These are phyloP conservation scores for Hydropsyche betteni DNA, from an alignment of 2,888 invertebrate genomes.

Conservation along the genomic window DNA sequence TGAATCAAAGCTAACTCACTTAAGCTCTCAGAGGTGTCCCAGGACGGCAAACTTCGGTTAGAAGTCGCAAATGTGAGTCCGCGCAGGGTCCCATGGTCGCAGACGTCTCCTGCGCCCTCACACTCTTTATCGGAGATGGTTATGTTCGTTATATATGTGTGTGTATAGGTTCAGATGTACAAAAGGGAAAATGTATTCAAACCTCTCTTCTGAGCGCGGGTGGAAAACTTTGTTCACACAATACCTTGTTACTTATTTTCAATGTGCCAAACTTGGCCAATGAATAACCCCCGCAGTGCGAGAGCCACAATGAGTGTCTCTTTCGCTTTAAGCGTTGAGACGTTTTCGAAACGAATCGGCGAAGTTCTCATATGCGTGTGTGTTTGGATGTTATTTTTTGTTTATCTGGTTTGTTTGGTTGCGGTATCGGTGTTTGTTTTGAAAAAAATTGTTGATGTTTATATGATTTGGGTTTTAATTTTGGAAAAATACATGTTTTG, in stretches of 20 bases:
- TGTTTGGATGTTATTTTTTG: constrained; percentile 12
- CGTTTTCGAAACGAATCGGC: constrained; percentile 27
- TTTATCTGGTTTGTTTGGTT: too few species aligned
- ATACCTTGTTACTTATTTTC: constrained; percentile 46
- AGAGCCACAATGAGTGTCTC: constrained; percentile 32
- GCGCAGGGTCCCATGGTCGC: constrained; percentile 10
- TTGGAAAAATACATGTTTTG: too few species aligned
- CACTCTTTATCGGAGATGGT: constrained; percentile 4
- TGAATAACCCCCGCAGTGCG: constrained; percentile 32
- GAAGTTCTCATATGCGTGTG: constrained; percentile 3
- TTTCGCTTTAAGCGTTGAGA: constrained; percentile 19
- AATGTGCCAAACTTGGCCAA: constrained; percentile 43
- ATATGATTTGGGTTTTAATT: too few species aligned
- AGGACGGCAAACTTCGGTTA: constrained; percentile 41
- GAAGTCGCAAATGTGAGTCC: constrained; percentile 44
- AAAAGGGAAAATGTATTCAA: constrained; percentile 39
- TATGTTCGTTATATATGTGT: constrained; percentile 13
- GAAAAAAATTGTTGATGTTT: too few species aligned
- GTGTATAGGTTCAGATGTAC: background rate
- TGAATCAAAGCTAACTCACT: constrained; percentile 46
- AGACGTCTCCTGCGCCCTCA: constrained; percentile 5
- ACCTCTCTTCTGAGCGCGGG: background rate
- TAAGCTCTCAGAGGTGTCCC: constrained; percentile 45
- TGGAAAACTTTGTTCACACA: constrained; percentile 37
- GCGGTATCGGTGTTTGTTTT: too few species aligned